Conservation (phyloP, 1,140 invertebrate genomes). For the Hycleus cichorii region DNA sequence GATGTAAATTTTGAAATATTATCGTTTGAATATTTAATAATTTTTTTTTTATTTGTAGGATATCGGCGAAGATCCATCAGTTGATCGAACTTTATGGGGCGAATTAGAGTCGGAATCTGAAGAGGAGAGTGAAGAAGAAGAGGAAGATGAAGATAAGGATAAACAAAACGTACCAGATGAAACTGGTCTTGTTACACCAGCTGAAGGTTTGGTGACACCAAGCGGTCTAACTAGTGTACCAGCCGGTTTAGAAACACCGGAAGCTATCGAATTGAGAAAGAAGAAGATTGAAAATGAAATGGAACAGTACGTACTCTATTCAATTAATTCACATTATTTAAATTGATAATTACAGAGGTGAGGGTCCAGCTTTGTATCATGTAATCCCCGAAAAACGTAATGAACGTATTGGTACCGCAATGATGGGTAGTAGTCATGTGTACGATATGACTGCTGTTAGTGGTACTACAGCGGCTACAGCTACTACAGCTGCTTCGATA, state of each 20-base stretch:
- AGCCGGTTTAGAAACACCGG: conserved; percentile 94
- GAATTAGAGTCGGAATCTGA: conserved; percentile 95
- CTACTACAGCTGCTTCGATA: conserved; percentile 15
- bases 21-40: background rate
- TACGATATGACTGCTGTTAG: conserved; percentile 76
- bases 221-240: conserved; percentile 93
- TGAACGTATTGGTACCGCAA: conserved; percentile 81
- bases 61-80: conserved; percentile 77
- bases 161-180: conserved; percentile 45
- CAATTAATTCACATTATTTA: background rate
- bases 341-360: conserved; percentile 51
- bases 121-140: conserved; percentile 81
- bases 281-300: conserved; percentile 95
- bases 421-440: conserved; percentile 98
- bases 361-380: conserved; percentile 86
- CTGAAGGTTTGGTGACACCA: conserved; percentile 88
- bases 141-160: conserved; percentile 71
- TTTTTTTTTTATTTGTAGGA: conserved; percentile 48
- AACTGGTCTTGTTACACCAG: conserved; percentile 66
- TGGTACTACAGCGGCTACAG: conserved; percentile 45
- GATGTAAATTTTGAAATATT: conserved; percentile 46
- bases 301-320: conserved; percentile 63
- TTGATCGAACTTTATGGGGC: conserved; percentile 93
- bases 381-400: conserved; percentile 91
- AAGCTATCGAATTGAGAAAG: conserved; percentile 96